Base-by-base conservation (phyloP, 2,888 invertebrate genomes). In the Tiphia femorata region DNA sequence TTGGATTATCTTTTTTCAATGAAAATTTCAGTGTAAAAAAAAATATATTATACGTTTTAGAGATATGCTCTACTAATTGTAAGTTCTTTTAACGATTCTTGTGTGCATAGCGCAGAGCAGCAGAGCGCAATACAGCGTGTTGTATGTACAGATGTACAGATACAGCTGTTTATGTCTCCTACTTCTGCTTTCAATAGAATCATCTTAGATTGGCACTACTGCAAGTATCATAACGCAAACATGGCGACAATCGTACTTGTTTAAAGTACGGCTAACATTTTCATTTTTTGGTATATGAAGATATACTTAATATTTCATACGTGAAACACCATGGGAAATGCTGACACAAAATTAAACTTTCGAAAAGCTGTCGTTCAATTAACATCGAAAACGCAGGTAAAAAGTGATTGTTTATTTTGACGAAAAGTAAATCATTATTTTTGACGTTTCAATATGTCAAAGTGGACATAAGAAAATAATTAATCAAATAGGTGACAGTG, bases 281-380 rank as follows among this genome's bases (percentile, higher is more conserved):
- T 51, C 25, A 38, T 35, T 23, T 21, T 63, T 48, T 37, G 7
- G 3, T 51, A 49, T 3, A 25, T 21, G 29, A 46, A 41, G 37
- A 46, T 8, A 38, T 19, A 4, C 8, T 52, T 27, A 42, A 19
- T 16, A 27, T 30, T 42, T 35, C 12, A 14, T 20, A 42, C 19
- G 1, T 27, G 6, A 37, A 52, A 40, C 56, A 68, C 49, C 52
- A 99, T 99, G 99, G 99, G 99, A 73, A 98, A 98, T 88, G 92
- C 96, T 58, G 98, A 99, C 84, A 97, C 98, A 58, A 98, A 98
- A 87, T 86, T 98, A 64, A 97, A 97, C 86, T 99, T 98, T 86
- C 90, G 98, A 62, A 98, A 98, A 86, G 98, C 98, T 70, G 97
- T 99, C 44, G 94, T 99, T 44, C 98, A 98, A 84, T 87, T 99